A percentile compares a stretch with the other conserved stretches of the same genome.
phyloP scores from a whole-genome alignment of 2,113 vertebrate genomes.

The Cygnus buccinator region DNA sequence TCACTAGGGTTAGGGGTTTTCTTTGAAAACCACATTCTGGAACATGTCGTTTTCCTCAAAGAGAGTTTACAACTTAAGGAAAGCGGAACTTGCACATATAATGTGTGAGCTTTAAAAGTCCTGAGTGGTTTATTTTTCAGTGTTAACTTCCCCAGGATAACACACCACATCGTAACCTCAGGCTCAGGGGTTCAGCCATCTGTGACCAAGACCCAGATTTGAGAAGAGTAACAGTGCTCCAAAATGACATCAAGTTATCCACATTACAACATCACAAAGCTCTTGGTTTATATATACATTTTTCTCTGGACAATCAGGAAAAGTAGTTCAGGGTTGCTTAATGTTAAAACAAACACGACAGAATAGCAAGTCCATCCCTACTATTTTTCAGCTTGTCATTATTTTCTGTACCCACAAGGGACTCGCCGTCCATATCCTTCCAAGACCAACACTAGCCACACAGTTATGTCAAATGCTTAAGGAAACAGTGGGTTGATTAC shows the following conservation, averaged over 20 bases:
- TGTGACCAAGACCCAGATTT: background rate
- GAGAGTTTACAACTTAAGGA: background rate
- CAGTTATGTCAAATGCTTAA: background rate
- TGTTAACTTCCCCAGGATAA: background rate
- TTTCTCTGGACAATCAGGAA: background rate
- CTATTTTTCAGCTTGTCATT: background rate
- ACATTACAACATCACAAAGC: background rate
- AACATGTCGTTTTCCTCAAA: background rate
- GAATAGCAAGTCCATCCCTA: background rate
- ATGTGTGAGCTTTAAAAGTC: background rate
- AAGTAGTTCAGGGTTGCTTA: background rate
- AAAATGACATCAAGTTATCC: background rate
- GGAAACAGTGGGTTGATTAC: background rate
- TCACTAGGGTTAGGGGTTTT: background rate
- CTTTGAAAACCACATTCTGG: conserved; percentile 5
- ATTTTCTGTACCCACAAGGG: background rate
- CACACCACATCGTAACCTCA: background rate
- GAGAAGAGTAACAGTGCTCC: background rate
- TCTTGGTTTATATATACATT: background rate
- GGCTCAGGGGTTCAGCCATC: background rate
- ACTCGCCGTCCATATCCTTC: background rate
- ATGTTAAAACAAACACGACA: background rate
- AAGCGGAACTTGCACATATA: background rate
- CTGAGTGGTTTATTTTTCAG: background rate
- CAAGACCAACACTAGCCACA: background rate